phyloP scores from a whole-genome alignment of 1,140 invertebrate species.

The Saccostrea echinata region DNA sequence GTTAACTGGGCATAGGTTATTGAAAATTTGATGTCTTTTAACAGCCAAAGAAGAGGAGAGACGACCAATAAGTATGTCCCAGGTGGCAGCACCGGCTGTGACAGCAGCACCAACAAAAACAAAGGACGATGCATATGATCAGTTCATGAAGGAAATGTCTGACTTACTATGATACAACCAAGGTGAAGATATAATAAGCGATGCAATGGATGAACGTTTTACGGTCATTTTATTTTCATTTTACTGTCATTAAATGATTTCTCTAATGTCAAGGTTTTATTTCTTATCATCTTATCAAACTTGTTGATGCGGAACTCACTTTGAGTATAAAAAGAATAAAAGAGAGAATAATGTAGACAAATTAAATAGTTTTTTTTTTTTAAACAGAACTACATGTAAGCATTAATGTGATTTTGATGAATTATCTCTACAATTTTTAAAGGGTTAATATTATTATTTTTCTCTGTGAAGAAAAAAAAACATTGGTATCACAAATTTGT shows the following conservation, averaged over 20 bases:
- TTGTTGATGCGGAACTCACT: no score
- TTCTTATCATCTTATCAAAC: not conserved
- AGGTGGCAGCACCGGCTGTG: conserved; percentile 67
- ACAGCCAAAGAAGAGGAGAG: conserved; percentile 74
- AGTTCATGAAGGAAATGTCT: conserved; percentile 99
- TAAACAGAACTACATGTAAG: no score
- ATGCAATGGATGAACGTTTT: not conserved
- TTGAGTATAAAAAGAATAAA: no score
- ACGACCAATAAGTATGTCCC: conserved; percentile 58
- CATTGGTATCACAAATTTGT: not conserved
- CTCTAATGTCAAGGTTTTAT: not conserved
- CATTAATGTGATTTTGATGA: no score
- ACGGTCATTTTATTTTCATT: not conserved
- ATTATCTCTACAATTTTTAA: no score
- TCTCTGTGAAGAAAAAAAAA: not conserved
- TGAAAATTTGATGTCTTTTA: conserved; percentile 12
- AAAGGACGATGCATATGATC: conserved; percentile 98
- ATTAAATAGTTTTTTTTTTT: no score
- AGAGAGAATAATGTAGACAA: no score
- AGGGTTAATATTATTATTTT: no score
- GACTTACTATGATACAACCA: conserved; percentile 87
- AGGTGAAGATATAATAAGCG: not conserved
- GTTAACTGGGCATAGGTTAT: not conserved
- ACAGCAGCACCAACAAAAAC: conserved; percentile 83
- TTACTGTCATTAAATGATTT: not conserved